Base-by-base conservation (phyloP, 92 coral and sea anemone species). In the Paragorgia papillata region DNA sequence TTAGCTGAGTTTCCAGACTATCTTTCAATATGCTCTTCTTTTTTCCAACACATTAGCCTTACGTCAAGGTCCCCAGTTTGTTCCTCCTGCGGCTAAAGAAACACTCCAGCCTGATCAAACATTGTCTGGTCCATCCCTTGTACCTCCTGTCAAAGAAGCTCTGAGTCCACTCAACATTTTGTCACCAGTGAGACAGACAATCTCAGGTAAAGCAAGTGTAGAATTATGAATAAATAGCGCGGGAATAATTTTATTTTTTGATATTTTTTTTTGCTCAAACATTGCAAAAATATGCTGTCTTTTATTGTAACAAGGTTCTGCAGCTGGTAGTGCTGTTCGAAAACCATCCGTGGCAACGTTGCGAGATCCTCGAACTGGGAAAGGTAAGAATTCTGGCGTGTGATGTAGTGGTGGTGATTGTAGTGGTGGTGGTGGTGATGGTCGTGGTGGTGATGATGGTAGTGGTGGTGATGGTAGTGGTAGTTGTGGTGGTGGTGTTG, bases 321-420 rank as follows among this genome's bases (percentile, higher is more conserved):
- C 41, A 0, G 19, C 63, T 37, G 37, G 63, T 34, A 91, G 81
- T 63, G 86, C 93, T 50, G 89, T 91, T 12, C 85, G 89, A 37
- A 86, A 89, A 29, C 59, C 87, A 33, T 84, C 98, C 32, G 58
- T 79, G 15, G 65, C 88, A 56, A 80, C 83, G 37, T 85, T 85
- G 46, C 87, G 98, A 19, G 98, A 94, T 74, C 98, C 98, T 7
- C 90, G 96, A 58, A 94, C 98, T 59, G 98, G 98, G 22, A 94
- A 94, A 89, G 98, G 98, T 94, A 86, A 1, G 40, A 17, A 46
- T 6, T 22, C 9, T 25, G 27, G 35, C 9, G n/a, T n/a, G n/a
- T n/a, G n/a, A n/a, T n/a, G n/a, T n/a, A n/a, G n/a, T n/a, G n/a
- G n/a, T n/a, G n/a, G n/a, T n/a, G n/a, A n/a, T n/a, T n/a, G n/a